Evolutionary conservation across 2,888 invertebrate species (phyloP).

Genomic region (Kryphioiulus occultus): DNA sequence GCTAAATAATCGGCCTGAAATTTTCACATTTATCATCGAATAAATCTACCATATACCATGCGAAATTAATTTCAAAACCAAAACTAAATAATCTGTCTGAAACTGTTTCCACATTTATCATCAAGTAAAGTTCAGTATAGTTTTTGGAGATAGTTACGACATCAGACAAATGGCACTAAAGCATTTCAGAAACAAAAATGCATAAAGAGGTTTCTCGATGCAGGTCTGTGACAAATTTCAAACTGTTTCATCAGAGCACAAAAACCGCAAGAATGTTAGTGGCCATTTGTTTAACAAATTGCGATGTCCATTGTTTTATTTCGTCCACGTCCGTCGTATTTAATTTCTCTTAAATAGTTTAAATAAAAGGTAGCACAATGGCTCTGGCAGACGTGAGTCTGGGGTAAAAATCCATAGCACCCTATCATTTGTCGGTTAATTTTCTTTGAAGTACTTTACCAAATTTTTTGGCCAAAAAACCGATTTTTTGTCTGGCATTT

Average conservation of each 20-base stretch:
- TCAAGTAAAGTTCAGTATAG: not conserved
- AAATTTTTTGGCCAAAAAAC: not conserved
- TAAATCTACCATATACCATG: no score
- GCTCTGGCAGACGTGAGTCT: not conserved
- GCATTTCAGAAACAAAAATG: not conserved
- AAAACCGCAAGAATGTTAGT: not conserved
- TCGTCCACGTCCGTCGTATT: not conserved
- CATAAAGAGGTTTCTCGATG: not conserved
- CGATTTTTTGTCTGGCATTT: not conserved
- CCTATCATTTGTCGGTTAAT: constrained; percentile 45
- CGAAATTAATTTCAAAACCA: no score
- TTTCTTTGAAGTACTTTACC: constrained; percentile 15
- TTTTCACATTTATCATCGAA: no score
- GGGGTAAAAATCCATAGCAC: constrained; percentile 42
- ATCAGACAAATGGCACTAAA: not conserved
- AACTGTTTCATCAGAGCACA: not conserved
- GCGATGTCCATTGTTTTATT: constrained; percentile 38
- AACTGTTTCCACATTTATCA: no score
- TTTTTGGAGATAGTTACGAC: not conserved
- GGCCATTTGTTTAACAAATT: not conserved
- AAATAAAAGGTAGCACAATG: constrained; percentile 24
- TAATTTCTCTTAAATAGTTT: constrained; percentile 35
- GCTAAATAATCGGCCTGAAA: no score
- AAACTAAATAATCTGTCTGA: no score
- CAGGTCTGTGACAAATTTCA: constrained; percentile 4